A percentile compares a stretch with the other conserved stretches of the same genome.
These are phyloP conservation scores for Eriocheir sinensis DNA, from an alignment of 1,140 invertebrate genomes.

Conservation along the genomic window DNA sequence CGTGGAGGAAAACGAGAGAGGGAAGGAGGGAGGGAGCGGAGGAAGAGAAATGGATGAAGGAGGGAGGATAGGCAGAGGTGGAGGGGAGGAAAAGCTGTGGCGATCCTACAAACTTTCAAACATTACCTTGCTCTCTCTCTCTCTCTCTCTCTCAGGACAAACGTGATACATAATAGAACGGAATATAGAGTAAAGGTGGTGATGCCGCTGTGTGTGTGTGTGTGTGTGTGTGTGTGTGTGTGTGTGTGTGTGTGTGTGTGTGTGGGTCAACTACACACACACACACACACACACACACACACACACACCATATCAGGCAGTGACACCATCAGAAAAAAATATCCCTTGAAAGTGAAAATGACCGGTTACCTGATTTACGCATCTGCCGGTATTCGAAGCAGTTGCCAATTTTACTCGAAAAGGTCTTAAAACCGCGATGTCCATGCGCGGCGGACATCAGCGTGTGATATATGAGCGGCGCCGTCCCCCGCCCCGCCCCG, in stretches of 20 bases:
- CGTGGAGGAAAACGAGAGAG: not conserved
- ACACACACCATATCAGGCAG: not conserved
- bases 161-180: no score
- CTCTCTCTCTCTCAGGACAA: no score
- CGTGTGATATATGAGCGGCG: constrained; percentile 54
- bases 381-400: constrained; percentile 33
- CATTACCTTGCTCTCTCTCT: no score
- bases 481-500: not conserved
- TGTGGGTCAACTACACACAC: not conserved
- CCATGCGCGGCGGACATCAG: constrained; percentile 48
- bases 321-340: not conserved
- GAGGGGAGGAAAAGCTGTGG: not conserved
- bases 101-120: no score
- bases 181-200: not conserved
- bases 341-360: not conserved
- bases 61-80: not conserved
- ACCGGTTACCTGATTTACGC: not conserved
- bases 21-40: not conserved
- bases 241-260: constrained; percentile 23
- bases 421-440: constrained; percentile 52
- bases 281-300: constrained; percentile 44
- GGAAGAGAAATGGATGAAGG: not conserved
- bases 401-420: constrained; percentile 63
- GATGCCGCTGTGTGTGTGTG: not conserved
- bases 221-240: constrained; percentile 43